Base-by-base conservation (phyloP, 2,888 invertebrate genomes). In the Camponotus fellah region DNA sequence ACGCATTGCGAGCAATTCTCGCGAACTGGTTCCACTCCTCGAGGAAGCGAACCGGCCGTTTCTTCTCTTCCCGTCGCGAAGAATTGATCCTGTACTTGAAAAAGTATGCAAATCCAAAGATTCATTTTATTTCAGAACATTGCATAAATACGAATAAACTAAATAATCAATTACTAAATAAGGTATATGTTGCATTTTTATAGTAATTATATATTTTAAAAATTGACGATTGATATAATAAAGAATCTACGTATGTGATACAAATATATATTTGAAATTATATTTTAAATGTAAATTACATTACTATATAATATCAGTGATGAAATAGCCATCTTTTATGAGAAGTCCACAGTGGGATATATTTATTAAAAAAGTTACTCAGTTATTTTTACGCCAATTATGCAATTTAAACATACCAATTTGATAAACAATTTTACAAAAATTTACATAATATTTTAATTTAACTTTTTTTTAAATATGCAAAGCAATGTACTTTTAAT, bases 1-100 rank as follows among this genome's bases (percentile, higher is more conserved):
- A 75, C 64, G 32, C 58, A 49, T 68, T 37, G 69, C 43, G 53
- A 68, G 43, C 79, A 17, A 71, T 72, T 60, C 60, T 46, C 60
- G n/a, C 53, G 60, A 37, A 79, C 60, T 71, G 79, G 79, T 79
- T 37, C 8, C 74, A 17, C 46, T 79, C 12, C 58, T 17, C 74
- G 34, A 34, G 17, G 10, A 46, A 46, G 72, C 56, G n/a, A 26
- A 12, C n/a, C n/a, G 56, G 17, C 12, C 21, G 32, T 46, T 71
- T 46, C 21, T 69, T 34, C 53, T 53, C 10, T 37, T 6, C 14
- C 65, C 9, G 53, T 40, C 32, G 40, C n/a, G 34, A 56, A 60
- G 17, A 79, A 72, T 79, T 79, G 72, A 72, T 34, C 17, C 34
- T 21, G n/a, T 4, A 6, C 10, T 14, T 58, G 21, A 68, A 32